Evolutionary conservation across 2,888 invertebrate genomes (phyloP).

Genomic region (Steinernema hermaphroditum): DNA sequence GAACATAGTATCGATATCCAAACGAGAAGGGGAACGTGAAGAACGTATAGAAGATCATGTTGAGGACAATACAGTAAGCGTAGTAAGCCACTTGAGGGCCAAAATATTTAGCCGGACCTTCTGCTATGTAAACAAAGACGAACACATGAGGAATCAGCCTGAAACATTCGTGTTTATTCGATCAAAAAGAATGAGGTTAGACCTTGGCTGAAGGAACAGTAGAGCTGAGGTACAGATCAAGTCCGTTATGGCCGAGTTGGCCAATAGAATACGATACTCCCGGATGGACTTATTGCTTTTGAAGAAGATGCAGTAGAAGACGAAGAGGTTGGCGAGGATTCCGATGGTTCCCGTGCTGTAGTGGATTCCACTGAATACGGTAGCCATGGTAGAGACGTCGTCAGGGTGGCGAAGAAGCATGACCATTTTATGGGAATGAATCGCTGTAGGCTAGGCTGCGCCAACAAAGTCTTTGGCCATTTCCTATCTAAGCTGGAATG

Average conservation of each 20-base stretch:
- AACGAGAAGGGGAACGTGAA: constrained; percentile 54
- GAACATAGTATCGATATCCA: constrained; percentile 54
- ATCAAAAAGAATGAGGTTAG: background rate
- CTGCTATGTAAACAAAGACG: constrained; percentile 55
- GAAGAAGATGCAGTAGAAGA: constrained; percentile 42
- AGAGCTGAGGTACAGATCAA: constrained; percentile 42
- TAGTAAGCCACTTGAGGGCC: constrained; percentile 37
- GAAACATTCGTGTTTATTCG: constrained; percentile 3
- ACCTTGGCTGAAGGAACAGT: constrained; percentile 48
- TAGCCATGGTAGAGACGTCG: background rate
- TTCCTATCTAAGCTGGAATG: no score
- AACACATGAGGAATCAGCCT: constrained; percentile 56
- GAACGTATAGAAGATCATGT: constrained; percentile 53
- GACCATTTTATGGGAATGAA: no score
- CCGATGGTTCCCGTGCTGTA: constrained; percentile 42
- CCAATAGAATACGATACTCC: constrained; percentile 44
- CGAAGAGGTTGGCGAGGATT: constrained; percentile 40
- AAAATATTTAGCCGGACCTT: constrained; percentile 46
- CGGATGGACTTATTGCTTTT: constrained; percentile 38
- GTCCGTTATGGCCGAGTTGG: constrained; percentile 45
- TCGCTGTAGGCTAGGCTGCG: no score
- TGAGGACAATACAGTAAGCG: constrained; percentile 43
- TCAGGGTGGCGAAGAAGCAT: no score
- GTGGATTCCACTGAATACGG: constrained; percentile 37
- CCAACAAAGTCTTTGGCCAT: no score